Evolutionary conservation across 1,140 invertebrate genomes (phyloP), one percentile per base, ranked within the genome.

Genomic region (Drosophila arizonae): DNA sequence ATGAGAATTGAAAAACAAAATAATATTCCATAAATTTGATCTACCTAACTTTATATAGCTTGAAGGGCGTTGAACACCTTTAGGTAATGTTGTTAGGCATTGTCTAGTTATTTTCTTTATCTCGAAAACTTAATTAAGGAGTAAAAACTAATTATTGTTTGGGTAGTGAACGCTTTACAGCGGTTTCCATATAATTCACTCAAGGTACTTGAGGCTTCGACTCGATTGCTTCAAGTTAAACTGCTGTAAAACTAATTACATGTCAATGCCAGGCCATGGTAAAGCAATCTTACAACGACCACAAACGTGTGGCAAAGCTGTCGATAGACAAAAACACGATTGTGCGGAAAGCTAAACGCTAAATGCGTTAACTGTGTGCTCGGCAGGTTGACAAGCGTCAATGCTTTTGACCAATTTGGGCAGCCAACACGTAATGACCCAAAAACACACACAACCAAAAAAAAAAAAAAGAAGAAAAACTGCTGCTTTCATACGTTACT

Each of bases 331-430:
- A 30, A 13, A 51, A 26, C 24, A 51, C 24, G 48, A 51, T 11
- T 24, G 11, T 51, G 11, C 21, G 24, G 26, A 33, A 36, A 36
- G 8, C 11, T 30, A 48, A 33, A 54, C 21, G 39, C 33, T 24
- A 36, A 65, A 65, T 43, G 26, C 33, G 36, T 52, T 15, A 15
- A 13, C 62, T 65, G 36, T 13, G 63, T 24, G 33, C 36, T 24
- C 15, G 30, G 28, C 63, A 66, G 43, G 63, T 56, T 66, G 43
- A 66, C 46, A 52, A 62, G 60, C 46, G 46, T 21, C 41, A 55
- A 55, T 28, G 48, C 48, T 43, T 43, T 64, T 10, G 45, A 48
- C 13, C 46, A 51, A 21, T 26, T 17, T 17, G 8, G 46, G 11
- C 6, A 9, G 24, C 61, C 50, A 28, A n/a, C 6, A n/a, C 21